These are phyloP conservation scores for Ectemnius lituratus DNA, from an alignment of 2,888 invertebrate species.

Conservation along the genomic window DNA sequence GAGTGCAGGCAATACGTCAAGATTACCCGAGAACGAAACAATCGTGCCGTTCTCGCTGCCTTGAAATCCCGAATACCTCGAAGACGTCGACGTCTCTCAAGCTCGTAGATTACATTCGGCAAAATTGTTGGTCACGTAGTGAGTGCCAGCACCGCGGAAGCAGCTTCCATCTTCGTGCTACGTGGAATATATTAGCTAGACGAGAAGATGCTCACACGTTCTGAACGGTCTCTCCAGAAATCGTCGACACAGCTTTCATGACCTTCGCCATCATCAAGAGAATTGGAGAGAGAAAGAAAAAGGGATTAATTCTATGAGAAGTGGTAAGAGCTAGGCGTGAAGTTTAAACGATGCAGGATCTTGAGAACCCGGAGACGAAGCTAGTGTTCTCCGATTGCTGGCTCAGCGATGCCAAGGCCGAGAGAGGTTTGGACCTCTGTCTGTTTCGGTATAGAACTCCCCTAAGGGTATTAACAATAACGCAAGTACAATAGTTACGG, in stretches of 20 bases:
- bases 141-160: neutral
- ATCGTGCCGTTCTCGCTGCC: neutral
- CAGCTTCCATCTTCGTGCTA: neutral
- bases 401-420: neutral
- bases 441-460: slow-evolving; percentile 20
- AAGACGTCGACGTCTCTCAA: neutral
- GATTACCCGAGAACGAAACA: slow-evolving; percentile 9
- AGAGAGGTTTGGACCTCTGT: slow-evolving; percentile 16
- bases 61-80: neutral
- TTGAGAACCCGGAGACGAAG: neutral
- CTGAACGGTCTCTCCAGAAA: neutral
- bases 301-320: neutral
- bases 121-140: slow-evolving; percentile 30
- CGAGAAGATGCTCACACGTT: neutral
- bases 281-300: neutral
- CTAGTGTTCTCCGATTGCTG: neutral
- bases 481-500: slow-evolving; percentile 20
- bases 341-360: slow-evolving; percentile 5
- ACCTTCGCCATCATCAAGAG: neutral
- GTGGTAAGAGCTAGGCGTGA: neutral
- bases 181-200: slow-evolving; percentile 9
- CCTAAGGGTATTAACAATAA: slow-evolving; percentile 21
- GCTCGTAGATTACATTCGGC: slow-evolving; percentile 20
- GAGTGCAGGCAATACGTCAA: slow-evolving; percentile 5
- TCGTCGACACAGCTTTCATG: neutral